These are phyloP conservation scores for Papilio polytes DNA, from an alignment of 1,140 invertebrate genomes.

Conservation along the genomic window DNA sequence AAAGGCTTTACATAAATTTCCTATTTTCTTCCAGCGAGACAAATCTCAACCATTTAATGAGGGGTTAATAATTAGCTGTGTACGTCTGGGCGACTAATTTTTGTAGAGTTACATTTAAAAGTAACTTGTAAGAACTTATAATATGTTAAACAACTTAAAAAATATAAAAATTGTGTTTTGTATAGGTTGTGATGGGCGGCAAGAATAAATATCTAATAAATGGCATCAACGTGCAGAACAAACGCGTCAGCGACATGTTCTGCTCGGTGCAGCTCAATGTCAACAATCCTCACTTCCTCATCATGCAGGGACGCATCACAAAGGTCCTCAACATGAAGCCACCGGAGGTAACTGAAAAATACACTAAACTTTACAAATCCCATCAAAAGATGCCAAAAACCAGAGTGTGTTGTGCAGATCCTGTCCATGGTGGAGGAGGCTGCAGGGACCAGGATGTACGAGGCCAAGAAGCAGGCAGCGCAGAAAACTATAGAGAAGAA, in stretches of 20 bases:
- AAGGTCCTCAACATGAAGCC: conserved; percentile 99
- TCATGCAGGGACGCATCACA: conserved; percentile 99
- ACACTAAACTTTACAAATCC: neutral
- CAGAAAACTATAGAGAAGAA: conserved; percentile 97
- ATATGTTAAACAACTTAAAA: no score
- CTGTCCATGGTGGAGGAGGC: conserved; percentile 99
- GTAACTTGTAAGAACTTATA: no score
- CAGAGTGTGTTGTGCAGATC: conserved; percentile 85
- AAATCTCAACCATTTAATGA: no score
- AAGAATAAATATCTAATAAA: conserved; percentile 98
- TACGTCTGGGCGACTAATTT: no score
- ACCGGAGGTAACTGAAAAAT: conserved; percentile 87
- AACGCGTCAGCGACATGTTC: conserved; percentile 96
- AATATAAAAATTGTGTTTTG: conserved; percentile 29
- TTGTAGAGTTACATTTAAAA: no score
- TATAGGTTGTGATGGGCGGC: conserved; percentile 88
- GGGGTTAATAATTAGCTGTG: no score
- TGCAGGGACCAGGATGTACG: conserved; percentile 98
- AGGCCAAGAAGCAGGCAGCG: conserved; percentile 95
- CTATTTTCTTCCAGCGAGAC: no score
- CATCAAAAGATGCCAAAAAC: neutral
- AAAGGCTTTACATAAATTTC: no score
- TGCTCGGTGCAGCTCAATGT: conserved; percentile 98
- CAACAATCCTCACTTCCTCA: conserved; percentile 99
- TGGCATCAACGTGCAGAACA: conserved; percentile 95